A percentile compares a stretch with the other conserved stretches of the same genome.
Evolutionary conservation across 2,113 vertebrate genomes (phyloP).

Genomic region (Mirza zaza): DNA sequence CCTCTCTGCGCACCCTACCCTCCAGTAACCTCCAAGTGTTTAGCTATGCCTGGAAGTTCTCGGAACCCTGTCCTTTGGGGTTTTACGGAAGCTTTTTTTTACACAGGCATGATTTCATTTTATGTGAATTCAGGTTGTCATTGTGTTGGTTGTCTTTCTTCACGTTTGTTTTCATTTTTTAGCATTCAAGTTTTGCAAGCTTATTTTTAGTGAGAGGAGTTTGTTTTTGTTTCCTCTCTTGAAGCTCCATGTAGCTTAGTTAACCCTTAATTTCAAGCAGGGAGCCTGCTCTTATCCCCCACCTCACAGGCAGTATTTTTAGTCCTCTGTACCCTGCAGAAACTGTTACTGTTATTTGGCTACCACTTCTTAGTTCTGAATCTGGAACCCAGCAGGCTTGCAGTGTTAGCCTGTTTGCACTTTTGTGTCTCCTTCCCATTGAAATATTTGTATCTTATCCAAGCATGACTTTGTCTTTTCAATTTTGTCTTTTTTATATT

Average conservation of each 20-base stretch:
- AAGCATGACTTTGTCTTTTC: not conserved
- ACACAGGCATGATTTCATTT: not conserved
- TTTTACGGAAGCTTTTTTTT: not conserved
- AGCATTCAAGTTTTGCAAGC: not conserved
- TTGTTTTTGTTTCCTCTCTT: not conserved
- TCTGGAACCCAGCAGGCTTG: not conserved
- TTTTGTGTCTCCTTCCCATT: not conserved
- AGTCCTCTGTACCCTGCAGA: not conserved
- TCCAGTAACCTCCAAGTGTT: not conserved
- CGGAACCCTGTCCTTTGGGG: not conserved
- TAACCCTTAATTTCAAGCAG: not conserved
- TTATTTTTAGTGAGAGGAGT: not conserved
- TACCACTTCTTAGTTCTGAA: not conserved
- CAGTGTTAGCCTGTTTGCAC: not conserved
- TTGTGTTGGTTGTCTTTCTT: not conserved
- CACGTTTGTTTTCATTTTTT: not conserved
- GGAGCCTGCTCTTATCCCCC: not conserved
- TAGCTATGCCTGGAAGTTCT: not conserved
- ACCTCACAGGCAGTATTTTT: fast-evolving
- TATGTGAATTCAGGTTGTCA: not conserved
- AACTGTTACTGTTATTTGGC: fast-evolving
- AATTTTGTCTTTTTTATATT: not conserved
- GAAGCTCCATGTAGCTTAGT: not conserved
- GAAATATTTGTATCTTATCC: not conserved
- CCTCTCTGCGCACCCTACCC: too few species aligned